Base-by-base conservation (phyloP, 2,797 vertebrate genomes). In the Tachyglossus aculeatus region DNA sequence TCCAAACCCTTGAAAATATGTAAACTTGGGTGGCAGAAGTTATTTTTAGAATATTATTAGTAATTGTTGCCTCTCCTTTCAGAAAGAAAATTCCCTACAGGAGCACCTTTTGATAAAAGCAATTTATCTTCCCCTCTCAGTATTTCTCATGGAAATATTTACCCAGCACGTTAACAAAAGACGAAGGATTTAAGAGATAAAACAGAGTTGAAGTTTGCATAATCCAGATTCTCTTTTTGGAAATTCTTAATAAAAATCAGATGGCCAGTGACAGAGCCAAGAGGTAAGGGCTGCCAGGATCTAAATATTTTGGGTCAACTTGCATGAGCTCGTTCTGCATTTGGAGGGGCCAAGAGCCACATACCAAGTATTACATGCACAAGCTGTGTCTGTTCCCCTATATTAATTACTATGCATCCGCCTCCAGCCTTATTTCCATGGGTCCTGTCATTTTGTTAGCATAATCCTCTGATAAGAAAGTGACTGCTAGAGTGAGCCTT, bases 81-180 rank as follows among this genome's bases (percentile, higher is more conserved):
- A 34, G 58, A 70, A 71, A 53, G 39, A 54, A 55, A 75, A 52
- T 48, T 63, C 74, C 76, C 69, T 74, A 36, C 22, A 6, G 31
- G 16, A 66, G 65, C 31, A 50, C 50, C 9, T 11, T 75, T 70
- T 51, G 58, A 8, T 41, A 43, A 72, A 29, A 11, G 27, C 9
- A 18, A 48, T 27, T 48, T 31, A 48, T 72, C 72, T 21, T 41
- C 29, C 59, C 73, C 63, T 52, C 53, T 55, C 64, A 80, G 27
- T 61, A 67, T 41, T 45, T 50, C 64, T 52, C 24, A 38, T 18
- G 71, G 76, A 85, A 83, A 78, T 59, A 69, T 69, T 76, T 80
- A 76, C 53, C 41, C 53, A 50, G 70, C 2, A 29, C 59, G 53
- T 55, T 72, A 29, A 59, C 45, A 32, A 75, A 86, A 75, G 67